These are phyloP conservation scores for Leucophora obtusa DNA, from an alignment of 2,888 invertebrate genomes.

Conservation along the genomic window DNA sequence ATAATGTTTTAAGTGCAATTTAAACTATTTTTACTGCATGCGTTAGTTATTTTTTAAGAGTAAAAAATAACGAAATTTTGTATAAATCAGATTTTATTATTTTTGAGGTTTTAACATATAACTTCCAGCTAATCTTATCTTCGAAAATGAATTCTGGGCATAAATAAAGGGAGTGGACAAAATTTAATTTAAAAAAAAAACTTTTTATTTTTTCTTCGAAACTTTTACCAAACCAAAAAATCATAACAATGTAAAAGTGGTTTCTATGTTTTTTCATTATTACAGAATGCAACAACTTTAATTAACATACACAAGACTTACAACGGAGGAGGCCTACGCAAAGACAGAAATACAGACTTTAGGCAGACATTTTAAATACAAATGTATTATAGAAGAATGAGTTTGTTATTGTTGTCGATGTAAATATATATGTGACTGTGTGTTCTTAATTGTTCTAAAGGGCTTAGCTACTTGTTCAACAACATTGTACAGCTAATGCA, in stretches of 20 bases:
- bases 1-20: no score
- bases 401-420: constrained; percentile 17
- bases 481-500: constrained; percentile 54
- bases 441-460: constrained; percentile 51
- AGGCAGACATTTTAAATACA: constrained; percentile 38
- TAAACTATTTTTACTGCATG: no score
- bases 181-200: no score
- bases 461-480: constrained; percentile 61
- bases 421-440: background rate
- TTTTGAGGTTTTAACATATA: no score
- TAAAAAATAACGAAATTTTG: no score
- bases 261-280: background rate
- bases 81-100: no score
- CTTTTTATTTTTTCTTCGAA: no score
- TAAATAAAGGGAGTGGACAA: no score
- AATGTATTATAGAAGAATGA: constrained; percentile 37
- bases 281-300: constrained; percentile 61
- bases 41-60: no score
- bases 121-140: no score
- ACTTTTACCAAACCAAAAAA: background rate
- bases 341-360: constrained; percentile 37
- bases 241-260: constrained; percentile 28
- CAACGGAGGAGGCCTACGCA: constrained; percentile 49
- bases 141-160: no score
- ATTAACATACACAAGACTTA: constrained; percentile 57